Evolutionary conservation across 2,888 invertebrate genomes (phyloP).

Genomic region (Cetonia aurata): DNA sequence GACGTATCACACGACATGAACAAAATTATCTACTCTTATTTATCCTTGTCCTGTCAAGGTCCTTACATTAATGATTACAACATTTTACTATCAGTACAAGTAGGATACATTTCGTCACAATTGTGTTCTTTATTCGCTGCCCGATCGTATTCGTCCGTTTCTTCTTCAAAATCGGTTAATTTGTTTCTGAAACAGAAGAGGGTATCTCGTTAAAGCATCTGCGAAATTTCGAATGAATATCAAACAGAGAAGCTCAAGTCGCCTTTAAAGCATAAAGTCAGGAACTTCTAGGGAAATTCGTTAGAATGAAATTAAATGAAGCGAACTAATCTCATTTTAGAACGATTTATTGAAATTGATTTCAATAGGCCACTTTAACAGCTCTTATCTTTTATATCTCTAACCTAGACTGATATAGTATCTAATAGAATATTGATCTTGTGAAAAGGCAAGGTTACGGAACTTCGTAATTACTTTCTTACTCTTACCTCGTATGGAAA

Average conservation of each 20-base stretch:
- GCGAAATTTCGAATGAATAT: too few species aligned
- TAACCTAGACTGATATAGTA: too few species aligned
- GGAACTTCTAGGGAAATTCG: neutral
- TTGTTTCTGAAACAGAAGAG: slow-evolving; percentile 32
- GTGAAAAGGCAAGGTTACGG: too few species aligned
- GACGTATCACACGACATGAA: too few species aligned
- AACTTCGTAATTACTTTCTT: too few species aligned
- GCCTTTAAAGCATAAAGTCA: neutral
- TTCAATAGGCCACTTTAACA: neutral
- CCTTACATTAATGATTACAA: neutral
- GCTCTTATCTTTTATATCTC: too few species aligned
- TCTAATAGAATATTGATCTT: too few species aligned
- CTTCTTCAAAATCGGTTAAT: slow-evolving; percentile 42
- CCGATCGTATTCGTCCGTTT: slow-evolving; percentile 66
- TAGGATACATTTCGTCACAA: slow-evolving; percentile 67
- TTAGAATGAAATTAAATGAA: slow-evolving; percentile 13
- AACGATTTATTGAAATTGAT: slow-evolving; percentile 1
- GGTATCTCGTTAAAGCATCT: neutral
- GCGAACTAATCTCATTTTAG: neutral
- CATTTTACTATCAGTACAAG: slow-evolving; percentile 60
- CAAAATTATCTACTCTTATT: neutral
- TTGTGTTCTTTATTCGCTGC: slow-evolving; percentile 64
- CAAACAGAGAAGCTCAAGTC: neutral
- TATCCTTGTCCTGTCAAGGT: neutral
- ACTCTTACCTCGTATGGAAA: too few species aligned